A percentile compares a stretch with the other conserved stretches of the same genome.
Conservation (phyloP, 2,888 invertebrate genomes). For the Callyntrura guangdongensis region DNA sequence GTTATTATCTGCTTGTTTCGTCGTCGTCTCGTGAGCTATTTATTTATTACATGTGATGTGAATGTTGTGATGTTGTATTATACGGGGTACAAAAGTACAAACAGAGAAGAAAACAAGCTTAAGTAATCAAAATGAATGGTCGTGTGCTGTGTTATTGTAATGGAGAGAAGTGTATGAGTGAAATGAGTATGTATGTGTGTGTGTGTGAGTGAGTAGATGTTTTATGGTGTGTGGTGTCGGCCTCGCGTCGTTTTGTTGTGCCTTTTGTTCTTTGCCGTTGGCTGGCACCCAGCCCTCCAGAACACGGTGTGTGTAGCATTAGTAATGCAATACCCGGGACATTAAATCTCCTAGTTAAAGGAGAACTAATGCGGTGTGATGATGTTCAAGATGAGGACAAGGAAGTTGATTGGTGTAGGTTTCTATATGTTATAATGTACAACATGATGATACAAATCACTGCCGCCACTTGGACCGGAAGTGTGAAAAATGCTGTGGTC, state of each 20-base stretch:
- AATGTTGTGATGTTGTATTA: background rate
- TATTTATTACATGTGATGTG: conserved; percentile 47
- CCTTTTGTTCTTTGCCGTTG: conserved; percentile 43
- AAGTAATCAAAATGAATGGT: conserved; percentile 49
- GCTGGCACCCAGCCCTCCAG: conserved; percentile 68
- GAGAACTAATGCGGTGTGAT: conserved; percentile 56
- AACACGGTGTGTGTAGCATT: background rate
- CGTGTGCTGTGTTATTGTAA: conserved; percentile 13
- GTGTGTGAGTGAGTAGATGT: conserved; percentile 34
- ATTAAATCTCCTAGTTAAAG: conserved; percentile 51
- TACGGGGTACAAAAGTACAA: conserved; percentile 19
- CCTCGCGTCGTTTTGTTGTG: conserved; percentile 42
- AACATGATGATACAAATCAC: conserved; percentile 41
- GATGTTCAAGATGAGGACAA: conserved; percentile 29
- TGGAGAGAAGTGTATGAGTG: conserved; percentile 4
- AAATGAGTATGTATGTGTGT: background rate
- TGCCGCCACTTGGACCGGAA: conserved; percentile 55
- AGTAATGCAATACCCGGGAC: conserved; percentile 54
- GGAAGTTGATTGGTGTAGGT: too few species aligned
- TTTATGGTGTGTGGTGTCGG: conserved; percentile 56
- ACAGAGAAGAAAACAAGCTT: conserved; percentile 21
- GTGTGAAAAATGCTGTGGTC: conserved; percentile 21
- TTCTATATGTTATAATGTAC: background rate
- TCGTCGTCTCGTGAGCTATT: conserved; percentile 22
- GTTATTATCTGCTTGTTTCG: conserved; percentile 1